Base-by-base conservation (phyloP, 2,113 vertebrate genomes). In the Mola mola region DNA sequence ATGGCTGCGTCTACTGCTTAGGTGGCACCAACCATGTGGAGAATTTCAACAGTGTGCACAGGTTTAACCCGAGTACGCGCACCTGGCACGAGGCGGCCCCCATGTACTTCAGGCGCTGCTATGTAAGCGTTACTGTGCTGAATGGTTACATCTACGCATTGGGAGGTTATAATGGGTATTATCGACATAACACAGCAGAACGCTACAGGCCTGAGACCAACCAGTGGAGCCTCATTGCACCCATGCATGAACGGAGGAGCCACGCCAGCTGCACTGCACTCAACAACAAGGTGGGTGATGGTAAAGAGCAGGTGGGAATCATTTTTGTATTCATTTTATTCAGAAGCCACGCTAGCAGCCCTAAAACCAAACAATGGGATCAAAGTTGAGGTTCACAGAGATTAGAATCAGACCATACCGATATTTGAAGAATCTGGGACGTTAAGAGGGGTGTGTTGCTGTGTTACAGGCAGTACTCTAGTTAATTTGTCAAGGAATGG, bases 221-320 rank as follows among this genome's bases (percentile, higher is more conserved):
- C 66, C 83, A 83, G 37, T 85, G 85, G 85, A 73, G 1, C 16
- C 21, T 53, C 2, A 82, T 87, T 8, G 38, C 70, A 6, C 5
- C 46, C 0, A 87, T 85, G 82, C 22, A 67, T 0, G 56, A 62
- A 8, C 20, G 26, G 8, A 75, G 85, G 29, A 79, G 78, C 1
- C 57, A 79, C 0, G 80, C 82, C 20, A 78, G 71, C 10, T 68
- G 95, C 4, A 92, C 95, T 0, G 88, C 91, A 0, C 87, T 97
- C 19, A 60, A 91, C 0, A 88, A 72, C 22, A 95, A 92, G 93
- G 95, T 96, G 69, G 69, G 70, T 51, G 8, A 21, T n/a, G n/a
- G n/a, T n/a, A 37, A 16, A n/a, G n/a, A n/a, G n/a, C n/a, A n/a
- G n/a, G n/a, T n/a, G n/a, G n/a, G n/a, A n/a, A n/a, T n/a, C n/a